phyloP scores from a whole-genome alignment of 2,797 vertebrate species.

The Sparidentex hasta region DNA sequence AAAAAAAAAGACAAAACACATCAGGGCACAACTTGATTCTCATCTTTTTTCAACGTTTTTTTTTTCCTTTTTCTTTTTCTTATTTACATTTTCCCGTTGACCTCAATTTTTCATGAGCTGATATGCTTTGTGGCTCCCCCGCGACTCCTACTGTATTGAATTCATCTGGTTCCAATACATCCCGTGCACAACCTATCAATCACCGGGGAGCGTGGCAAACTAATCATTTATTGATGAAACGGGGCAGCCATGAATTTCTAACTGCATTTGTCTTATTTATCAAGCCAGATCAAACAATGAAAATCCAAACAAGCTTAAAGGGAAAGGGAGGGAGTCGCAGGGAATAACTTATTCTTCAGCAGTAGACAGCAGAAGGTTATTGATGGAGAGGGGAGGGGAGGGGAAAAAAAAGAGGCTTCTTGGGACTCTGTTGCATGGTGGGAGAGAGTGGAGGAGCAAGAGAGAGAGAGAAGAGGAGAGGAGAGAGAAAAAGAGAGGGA shows the following conservation, averaged over 20 bases:
- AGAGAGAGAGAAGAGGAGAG: constrained; percentile 38
- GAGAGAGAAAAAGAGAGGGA: constrained; percentile 39
- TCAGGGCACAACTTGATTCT: constrained; percentile 72
- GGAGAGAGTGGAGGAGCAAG: constrained; percentile 49
- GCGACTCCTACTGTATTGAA: constrained; percentile 86
- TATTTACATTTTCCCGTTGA: constrained; percentile 82
- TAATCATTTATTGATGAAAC: constrained; percentile 91
- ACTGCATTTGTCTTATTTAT: constrained; percentile 91
- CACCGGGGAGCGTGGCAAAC: constrained; percentile 86
- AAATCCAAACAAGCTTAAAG: constrained; percentile 89
- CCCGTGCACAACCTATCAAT: constrained; percentile 88
- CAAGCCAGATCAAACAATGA: constrained; percentile 90
- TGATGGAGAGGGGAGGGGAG: constrained; percentile 76
- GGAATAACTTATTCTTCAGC: constrained; percentile 86
- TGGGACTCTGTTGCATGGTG: constrained; percentile 61
- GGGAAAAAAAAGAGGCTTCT: constrained; percentile 19
- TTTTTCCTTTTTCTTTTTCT: constrained; percentile 56
- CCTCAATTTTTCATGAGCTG: constrained; percentile 88
- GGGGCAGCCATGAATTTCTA: constrained; percentile 87
- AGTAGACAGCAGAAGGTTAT: constrained; percentile 83
- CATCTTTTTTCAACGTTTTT: constrained; percentile 49
- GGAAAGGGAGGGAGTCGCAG: constrained; percentile 77
- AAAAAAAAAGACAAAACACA: constrained; percentile 48
- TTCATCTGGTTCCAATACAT: constrained; percentile 90
- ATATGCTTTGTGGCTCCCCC: constrained; percentile 85